Conservation (phyloP, 2,113 vertebrate genomes). For the Sphyrna mokarran region DNA sequence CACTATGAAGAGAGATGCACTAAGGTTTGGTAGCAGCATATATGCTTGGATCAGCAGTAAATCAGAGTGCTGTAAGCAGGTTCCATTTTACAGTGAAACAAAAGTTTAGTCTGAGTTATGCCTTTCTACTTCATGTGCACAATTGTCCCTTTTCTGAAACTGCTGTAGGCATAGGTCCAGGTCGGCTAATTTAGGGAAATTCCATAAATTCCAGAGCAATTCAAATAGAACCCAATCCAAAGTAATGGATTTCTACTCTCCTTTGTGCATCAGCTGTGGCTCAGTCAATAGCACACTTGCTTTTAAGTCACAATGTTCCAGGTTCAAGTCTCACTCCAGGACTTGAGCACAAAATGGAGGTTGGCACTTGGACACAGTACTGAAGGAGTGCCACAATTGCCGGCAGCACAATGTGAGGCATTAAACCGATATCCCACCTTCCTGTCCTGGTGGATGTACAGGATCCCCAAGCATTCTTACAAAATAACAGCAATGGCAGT, state of each 20-base stretch:
- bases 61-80: too few relatives aligned
- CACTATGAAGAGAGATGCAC: too few relatives aligned
- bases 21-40: too few relatives aligned
- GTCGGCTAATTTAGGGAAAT: not conserved
- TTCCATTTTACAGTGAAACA: too few relatives aligned
- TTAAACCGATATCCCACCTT: too few relatives aligned
- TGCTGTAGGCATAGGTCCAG: not conserved
- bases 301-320: not conserved
- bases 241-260: not conserved
- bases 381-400: not conserved
- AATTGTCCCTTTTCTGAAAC: not conserved
- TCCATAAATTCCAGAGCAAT: not conserved
- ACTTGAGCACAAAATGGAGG: not conserved
- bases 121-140: not conserved
- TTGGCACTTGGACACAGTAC: not conserved
- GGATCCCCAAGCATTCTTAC: not conserved
- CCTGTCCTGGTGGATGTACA: not conserved
- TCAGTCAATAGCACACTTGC: not conserved
- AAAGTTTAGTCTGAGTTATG: not conserved
- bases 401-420: too few relatives aligned
- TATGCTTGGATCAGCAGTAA: too few relatives aligned
- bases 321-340: not conserved
- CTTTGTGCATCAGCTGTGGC: not conserved
- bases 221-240: not conserved
- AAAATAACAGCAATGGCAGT: too few relatives aligned